These are phyloP conservation scores for Ibidorhyncha struthersii DNA, from an alignment of 2,113 vertebrate genomes.

Conservation along the genomic window DNA sequence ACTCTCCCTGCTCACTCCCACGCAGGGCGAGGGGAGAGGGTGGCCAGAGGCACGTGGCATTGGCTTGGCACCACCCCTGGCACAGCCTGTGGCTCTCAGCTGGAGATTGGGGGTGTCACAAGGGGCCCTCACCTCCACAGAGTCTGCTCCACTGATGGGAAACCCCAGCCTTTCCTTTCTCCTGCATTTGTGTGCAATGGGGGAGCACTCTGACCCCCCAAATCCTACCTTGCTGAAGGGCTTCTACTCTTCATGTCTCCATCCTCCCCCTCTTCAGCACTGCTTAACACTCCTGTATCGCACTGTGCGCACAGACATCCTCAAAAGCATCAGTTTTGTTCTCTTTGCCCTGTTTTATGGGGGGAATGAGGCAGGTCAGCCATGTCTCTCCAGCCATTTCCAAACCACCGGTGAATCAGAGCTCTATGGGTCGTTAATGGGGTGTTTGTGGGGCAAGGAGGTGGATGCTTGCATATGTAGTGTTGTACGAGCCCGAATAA, in stretches of 20 bases:
- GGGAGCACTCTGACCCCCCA: background rate
- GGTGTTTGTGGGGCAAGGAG: background rate
- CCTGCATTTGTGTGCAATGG: background rate
- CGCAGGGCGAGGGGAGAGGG: too few species aligned
- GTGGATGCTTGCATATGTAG: background rate
- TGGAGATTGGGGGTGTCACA: background rate
- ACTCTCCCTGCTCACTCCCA: too few species aligned
- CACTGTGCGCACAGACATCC: background rate
- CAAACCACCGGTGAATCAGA: background rate
- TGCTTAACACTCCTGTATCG: accelerated
- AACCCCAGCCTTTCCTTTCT: background rate
- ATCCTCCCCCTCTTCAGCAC: background rate
- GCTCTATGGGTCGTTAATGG: background rate
- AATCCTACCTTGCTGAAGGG: background rate
- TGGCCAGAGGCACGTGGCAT: too few species aligned
- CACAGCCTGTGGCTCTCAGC: background rate
- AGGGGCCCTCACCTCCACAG: accelerated
- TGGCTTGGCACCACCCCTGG: background rate
- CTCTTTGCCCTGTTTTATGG: background rate
- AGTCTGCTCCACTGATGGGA: background rate
- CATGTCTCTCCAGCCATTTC: background rate
- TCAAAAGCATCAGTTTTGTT: background rate
- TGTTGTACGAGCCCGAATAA: background rate
- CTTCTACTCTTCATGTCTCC: background rate
- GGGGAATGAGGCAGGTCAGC: background rate